Percentiles rank a stretch among this genome's conserved stretches.
Evolutionary conservation across 2,113 vertebrate genomes (phyloP).

Genomic region (Campylorhamphus procurvoides): DNA sequence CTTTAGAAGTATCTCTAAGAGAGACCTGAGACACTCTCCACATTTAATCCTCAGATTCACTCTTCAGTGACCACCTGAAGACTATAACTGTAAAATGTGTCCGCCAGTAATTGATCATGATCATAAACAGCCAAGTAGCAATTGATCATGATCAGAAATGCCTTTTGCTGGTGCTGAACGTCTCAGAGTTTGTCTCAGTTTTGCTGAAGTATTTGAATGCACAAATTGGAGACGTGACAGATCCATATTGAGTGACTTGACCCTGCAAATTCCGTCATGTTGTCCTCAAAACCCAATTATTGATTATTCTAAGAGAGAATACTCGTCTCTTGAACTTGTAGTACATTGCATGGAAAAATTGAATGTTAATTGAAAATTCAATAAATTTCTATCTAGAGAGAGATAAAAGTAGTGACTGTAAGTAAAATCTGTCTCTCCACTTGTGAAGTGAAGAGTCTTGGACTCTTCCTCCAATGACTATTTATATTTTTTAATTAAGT

Average conservation of each 20-base stretch:
- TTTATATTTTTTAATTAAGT: not conserved
- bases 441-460: not conserved
- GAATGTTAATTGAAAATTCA: not conserved
- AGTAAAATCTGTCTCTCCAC: not conserved
- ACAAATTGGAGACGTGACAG: not conserved
- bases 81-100: not conserved
- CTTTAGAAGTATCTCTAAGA: not conserved
- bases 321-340: not conserved
- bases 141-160: not conserved
- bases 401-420: not conserved
- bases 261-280: not conserved
- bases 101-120: not conserved
- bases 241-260: not conserved
- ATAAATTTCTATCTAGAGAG: not conserved
- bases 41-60: not conserved
- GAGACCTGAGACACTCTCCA: not conserved
- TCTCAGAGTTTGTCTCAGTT: not conserved
- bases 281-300: constrained; percentile 9
- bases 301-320: not conserved
- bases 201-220: not conserved
- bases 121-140: not conserved
- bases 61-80: not conserved
- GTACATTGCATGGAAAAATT: not conserved
- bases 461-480: not conserved
- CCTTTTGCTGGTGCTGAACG: not conserved